Conservation (phyloP, 2,113 vertebrate genomes). For the Columbina picui region DNA sequence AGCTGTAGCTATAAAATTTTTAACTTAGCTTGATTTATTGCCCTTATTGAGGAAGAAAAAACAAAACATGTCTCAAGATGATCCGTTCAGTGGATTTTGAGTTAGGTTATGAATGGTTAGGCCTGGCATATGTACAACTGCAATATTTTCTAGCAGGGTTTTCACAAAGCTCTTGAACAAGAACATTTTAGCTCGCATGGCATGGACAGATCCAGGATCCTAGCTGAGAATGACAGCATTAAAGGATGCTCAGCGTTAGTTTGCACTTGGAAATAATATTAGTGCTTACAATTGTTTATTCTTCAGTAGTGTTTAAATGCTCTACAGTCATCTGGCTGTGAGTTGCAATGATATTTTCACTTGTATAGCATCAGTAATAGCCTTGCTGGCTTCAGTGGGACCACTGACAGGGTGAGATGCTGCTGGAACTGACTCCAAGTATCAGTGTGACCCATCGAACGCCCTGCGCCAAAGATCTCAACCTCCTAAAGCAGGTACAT, state of each 20-base stretch:
- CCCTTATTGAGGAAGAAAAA: constrained; percentile 10
- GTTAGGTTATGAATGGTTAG: not conserved
- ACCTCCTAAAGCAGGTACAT: not conserved
- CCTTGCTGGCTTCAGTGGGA: not conserved
- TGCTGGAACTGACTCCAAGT: not conserved
- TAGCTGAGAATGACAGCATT: not conserved
- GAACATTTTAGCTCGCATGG: not conserved
- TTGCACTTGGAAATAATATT: not conserved
- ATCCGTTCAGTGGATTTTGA: not conserved
- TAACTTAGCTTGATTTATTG: constrained; percentile 61
- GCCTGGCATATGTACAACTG: not conserved
- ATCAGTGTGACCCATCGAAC: not conserved
- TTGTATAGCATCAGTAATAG: not conserved
- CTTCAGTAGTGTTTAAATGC: not conserved
- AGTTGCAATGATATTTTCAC: not conserved
- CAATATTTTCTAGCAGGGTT: not conserved
- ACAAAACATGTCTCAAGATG: not conserved
- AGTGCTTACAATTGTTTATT: not conserved
- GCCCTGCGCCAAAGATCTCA: not conserved
- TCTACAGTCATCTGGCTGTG: not conserved
- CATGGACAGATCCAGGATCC: not conserved
- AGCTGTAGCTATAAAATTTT: constrained; percentile 60
- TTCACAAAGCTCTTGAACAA: not conserved
- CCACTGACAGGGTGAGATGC: not conserved
- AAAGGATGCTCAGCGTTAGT: not conserved